Evolutionary conservation across 1,140 invertebrate species (phyloP).

Genomic region (Drosophila obscura): DNA sequence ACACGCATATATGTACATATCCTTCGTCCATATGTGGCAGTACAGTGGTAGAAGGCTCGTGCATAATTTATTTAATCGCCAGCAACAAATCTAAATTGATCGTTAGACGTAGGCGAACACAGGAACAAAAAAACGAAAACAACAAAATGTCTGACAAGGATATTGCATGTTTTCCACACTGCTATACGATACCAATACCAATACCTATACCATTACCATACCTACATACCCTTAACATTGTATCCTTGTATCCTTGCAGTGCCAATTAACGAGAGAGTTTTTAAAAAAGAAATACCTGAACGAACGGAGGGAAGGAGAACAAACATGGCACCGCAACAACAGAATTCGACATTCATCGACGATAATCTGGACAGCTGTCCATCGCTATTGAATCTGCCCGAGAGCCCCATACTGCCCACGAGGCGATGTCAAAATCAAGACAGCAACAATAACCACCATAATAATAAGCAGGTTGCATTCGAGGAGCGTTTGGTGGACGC

Average conservation of each 20-base stretch:
- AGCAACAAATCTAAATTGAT: constrained; percentile 82
- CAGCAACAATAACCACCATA: constrained; percentile 42
- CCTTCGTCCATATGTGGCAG: not conserved
- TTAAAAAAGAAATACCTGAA: constrained; percentile 2
- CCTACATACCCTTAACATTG: constrained; percentile 11
- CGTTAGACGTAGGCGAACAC: constrained; percentile 61
- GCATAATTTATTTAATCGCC: constrained; percentile 83
- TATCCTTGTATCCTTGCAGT: constrained; percentile 55
- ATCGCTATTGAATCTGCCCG: constrained; percentile 74
- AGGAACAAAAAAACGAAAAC: constrained; percentile 2
- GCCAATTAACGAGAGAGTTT: constrained; percentile 60
- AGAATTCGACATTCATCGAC: constrained; percentile 82
- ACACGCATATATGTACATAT: not conserved
- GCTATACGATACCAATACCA: too few species aligned
- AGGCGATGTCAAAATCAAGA: constrained; percentile 63
- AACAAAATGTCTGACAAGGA: constrained; percentile 50
- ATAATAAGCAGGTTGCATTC: constrained; percentile 55
- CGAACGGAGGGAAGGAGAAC: too few species aligned
- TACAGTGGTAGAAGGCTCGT: constrained; percentile 32
- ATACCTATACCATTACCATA: not conserved
- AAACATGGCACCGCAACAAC: constrained; percentile 61
- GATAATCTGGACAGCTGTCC: constrained; percentile 76
- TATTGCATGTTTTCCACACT: constrained; percentile 58
- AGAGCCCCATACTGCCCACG: constrained; percentile 75
- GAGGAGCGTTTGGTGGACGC: constrained; percentile 34